Evolutionary conservation across 2,797 vertebrate genomes (phyloP).

Genomic region (Fringilla coelebs): DNA sequence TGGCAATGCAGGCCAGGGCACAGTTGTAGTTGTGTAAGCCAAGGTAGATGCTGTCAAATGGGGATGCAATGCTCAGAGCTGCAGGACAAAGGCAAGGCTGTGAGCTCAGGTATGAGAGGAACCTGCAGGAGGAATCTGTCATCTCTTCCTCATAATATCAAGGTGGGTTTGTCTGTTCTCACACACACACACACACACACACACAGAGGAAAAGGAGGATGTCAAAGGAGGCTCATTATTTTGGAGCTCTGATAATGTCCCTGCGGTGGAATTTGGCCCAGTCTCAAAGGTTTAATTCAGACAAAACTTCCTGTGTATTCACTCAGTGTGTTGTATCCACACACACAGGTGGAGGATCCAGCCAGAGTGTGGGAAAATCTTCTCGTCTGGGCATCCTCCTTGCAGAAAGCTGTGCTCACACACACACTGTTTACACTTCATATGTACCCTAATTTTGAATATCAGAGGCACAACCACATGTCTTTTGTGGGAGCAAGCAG

Average conservation of each 20-base stretch:
- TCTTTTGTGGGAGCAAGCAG: background rate
- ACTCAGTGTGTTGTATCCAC: background rate
- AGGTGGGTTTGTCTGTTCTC: background rate
- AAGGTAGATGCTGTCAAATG: constrained; percentile 86
- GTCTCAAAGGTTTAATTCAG: background rate
- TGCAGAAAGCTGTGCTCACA: background rate
- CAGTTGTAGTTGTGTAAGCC: constrained; percentile 95
- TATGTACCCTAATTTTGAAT: background rate
- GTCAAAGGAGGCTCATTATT: background rate
- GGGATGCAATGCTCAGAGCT: constrained; percentile 89
- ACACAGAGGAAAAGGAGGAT: background rate
- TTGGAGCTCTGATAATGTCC: background rate
- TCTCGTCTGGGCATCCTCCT: background rate
- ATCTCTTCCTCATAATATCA: background rate
- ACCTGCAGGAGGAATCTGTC: background rate
- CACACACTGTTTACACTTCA: background rate
- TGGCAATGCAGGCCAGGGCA: constrained; percentile 87
- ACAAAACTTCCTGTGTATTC: background rate
- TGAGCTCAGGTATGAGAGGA: background rate
- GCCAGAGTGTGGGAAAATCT: background rate
- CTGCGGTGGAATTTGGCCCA: background rate
- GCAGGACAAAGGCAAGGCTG: background rate
- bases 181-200: accelerated
- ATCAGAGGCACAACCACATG: background rate
- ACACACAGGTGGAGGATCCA: background rate